phyloP scores from a whole-genome alignment of 2,888 invertebrate species.

The Diadegma fenestrale region DNA sequence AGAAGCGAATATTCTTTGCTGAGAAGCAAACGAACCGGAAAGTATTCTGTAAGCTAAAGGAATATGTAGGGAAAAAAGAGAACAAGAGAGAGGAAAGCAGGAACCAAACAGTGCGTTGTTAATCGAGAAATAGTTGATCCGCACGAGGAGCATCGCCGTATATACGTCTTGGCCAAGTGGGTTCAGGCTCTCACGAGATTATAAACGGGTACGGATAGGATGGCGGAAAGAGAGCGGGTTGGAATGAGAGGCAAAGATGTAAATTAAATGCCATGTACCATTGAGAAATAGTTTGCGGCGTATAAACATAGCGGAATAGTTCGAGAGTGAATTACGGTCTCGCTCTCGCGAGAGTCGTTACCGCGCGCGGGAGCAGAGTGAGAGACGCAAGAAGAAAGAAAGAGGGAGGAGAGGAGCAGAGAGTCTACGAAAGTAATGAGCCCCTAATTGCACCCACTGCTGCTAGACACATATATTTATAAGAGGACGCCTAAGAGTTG shows the following conservation, averaged over 20 bases:
- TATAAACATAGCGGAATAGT: constrained; percentile 74
- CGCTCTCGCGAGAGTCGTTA: constrained; percentile 74
- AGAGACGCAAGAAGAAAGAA: not conserved
- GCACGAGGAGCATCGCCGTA: constrained; percentile 44
- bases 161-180: constrained; percentile 40
- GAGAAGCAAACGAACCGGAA: constrained; percentile 50
- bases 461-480: constrained; percentile 49
- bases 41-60: constrained; percentile 45
- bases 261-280: constrained; percentile 73
- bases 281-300: constrained; percentile 73
- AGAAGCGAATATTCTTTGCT: constrained; percentile 39
- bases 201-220: constrained; percentile 54
- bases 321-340: constrained; percentile 75
- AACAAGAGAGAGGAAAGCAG: not conserved
- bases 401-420: constrained; percentile 51
- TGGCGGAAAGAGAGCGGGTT: constrained; percentile 29
- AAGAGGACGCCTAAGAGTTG: constrained; percentile 69
- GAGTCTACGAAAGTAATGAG: constrained; percentile 76
- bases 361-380: constrained; percentile 29
- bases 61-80: not conserved
- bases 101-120: constrained; percentile 60
- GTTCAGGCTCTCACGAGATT: constrained; percentile 52
- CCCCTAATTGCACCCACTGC: constrained; percentile 76
- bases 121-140: constrained; percentile 70
- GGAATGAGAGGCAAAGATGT: constrained; percentile 62